These are phyloP conservation scores for Strix occidentalis DNA, from an alignment of 2,797 vertebrate genomes.

Conservation along the genomic window DNA sequence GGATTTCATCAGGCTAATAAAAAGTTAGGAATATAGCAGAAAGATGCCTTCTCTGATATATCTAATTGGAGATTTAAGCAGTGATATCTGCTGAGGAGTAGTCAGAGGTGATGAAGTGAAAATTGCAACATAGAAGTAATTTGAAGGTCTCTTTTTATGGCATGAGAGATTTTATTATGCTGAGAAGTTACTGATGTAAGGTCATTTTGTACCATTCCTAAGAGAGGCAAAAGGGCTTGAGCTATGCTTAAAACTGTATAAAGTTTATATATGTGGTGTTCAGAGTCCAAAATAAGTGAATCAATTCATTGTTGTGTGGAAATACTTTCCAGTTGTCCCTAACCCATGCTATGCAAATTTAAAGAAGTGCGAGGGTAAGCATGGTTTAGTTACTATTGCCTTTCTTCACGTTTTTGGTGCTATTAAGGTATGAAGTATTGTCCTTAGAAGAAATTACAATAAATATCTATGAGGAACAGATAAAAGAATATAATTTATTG, in stretches of 20 bases:
- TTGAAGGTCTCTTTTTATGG: background rate
- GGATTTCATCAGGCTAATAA: slow-evolving; percentile 16
- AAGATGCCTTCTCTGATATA: background rate
- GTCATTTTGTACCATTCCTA: background rate
- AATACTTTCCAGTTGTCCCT: background rate
- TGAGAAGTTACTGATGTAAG: background rate
- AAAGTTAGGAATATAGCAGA: background rate
- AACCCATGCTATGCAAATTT: background rate
- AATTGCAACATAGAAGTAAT: background rate
- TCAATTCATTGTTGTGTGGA: background rate
- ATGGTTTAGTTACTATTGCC: background rate
- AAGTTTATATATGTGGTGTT: background rate
- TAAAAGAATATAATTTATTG: background rate
- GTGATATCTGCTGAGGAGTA: background rate
- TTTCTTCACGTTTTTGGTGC: background rate
- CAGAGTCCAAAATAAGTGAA: background rate
- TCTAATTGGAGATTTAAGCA: background rate
- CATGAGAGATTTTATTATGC: background rate
- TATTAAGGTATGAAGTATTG: background rate
- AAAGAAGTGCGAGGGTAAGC: background rate
- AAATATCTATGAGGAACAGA: background rate
- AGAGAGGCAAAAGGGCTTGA: background rate
- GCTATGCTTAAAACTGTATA: background rate
- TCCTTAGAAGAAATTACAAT: background rate
- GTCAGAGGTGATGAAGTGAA: background rate